Base-by-base conservation (phyloP, 1,140 invertebrate genomes). In the Megathymus violae region DNA sequence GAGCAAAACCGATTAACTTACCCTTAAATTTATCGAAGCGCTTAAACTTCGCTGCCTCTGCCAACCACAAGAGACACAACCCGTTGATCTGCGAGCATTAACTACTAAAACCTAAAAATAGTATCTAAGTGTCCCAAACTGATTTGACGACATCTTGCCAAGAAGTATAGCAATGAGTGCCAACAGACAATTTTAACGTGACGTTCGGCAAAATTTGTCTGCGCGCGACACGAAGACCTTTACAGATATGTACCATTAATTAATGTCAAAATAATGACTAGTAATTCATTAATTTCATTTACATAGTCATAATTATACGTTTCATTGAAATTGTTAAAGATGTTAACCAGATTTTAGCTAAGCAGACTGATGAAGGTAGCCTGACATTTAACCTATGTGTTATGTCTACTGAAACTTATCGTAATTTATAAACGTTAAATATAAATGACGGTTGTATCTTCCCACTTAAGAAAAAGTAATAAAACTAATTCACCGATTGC, bases 271-370 rank as follows among this genome's bases (percentile, higher is more conserved):
- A 58, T 58, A 58, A 58, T 58, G 52, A 58, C 41, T 44, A 14
- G 41, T 34, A 41, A 44, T 58, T 44, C 27, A 58, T 58, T n/a
- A 58, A 58, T 44, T 22, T 58, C 41, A 31, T 58, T 44, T 56
- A 56, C 22, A 34, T 44, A 44, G 40, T 58, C 22, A 58, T 58
- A 58, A 58, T 58, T 58, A 44, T 25, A 58, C 52, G 52, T 58
- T 58, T 44, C 52, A 44, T 58, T 58, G 52, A 43, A 58, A 58
- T 44, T 27, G 31, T 58, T 46, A 58, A 43, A 44, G 38, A 38
- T 58, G 19, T 56, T 54, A 56, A 58, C 52, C 22, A 44, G 40
- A 56, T 44, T 34, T 34, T 58, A 44, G 40, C 27, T 22, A 14
- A 25, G 11, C 11, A 16, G 13, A 9, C 22, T 2, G 3, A 15